These are phyloP conservation scores for Saimiri boliviensis DNA, from an alignment of 2,113 vertebrate genomes.

Conservation along the genomic window DNA sequence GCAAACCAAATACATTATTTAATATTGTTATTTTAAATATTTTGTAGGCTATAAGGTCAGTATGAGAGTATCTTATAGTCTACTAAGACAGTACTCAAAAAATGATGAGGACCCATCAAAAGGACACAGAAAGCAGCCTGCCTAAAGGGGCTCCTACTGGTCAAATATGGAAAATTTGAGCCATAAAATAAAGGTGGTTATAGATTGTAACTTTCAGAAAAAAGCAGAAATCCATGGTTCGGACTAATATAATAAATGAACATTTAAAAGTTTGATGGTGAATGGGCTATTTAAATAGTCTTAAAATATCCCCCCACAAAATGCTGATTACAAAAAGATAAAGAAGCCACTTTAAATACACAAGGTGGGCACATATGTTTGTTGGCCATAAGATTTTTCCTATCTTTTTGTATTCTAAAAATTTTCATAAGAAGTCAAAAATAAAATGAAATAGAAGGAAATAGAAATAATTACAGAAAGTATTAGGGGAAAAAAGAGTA, in stretches of 20 bases:
- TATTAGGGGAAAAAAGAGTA: not conserved
- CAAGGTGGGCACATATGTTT: not conserved
- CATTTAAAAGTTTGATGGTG: not conserved
- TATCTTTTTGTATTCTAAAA: not conserved
- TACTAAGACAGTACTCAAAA: not conserved
- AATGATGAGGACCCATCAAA: not conserved
- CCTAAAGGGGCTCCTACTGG: not conserved
- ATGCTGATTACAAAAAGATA: not conserved
- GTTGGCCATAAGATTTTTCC: not conserved
- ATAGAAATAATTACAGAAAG: not conserved
- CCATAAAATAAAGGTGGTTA: not conserved
- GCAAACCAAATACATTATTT: not conserved
- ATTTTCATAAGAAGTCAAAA: slow-evolving; percentile 1
- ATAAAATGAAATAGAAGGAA: not conserved
- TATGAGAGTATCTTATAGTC: not conserved
- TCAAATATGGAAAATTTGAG: not conserved
- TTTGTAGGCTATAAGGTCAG: not conserved
- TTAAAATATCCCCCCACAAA: not conserved
- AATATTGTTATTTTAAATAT: not conserved
- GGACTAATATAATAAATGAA: not conserved
- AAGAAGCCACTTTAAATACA: not conserved
- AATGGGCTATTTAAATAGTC: not conserved
- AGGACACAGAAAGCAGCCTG: not conserved
- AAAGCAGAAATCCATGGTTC: not conserved
- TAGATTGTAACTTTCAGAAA: not conserved